Base-by-base conservation (phyloP, 23 tunicate species). In the Trididemnum miniatum region DNA sequence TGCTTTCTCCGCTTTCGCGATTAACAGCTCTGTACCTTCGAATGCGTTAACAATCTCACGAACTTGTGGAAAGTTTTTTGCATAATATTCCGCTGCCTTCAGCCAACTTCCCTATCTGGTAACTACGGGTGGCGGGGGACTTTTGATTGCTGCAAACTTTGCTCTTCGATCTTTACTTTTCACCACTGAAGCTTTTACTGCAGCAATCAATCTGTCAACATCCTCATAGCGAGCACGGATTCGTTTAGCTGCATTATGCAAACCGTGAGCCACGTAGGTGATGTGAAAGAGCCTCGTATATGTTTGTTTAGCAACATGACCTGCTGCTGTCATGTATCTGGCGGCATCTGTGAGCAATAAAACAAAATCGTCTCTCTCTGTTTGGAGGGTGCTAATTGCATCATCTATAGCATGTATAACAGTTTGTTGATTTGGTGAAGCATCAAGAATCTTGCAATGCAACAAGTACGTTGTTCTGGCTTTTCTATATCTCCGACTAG, bases 281-380 rank as follows among this genome's bases (percentile, higher is more conserved):
- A 77, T 77, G 67, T 77, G 67, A 77, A 77, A 77, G 25, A 77
- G 82, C 67, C 67, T 77, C 44, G 82, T 66, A 77, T 52, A 77
- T 31, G 67, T 77, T 52, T 77, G 66, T 77, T 77, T 77, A 77
- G 54, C 66, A 28, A 77, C 82, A 77, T 67, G 82, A 77, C 82
- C 82, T 77, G 82, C 82, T 77, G 82, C 82, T 52, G 82, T 77
- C 82, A 77, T 77, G 67, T 77, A 77, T 67, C 82, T 77, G 51
- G 82, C 67, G 30, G 82, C 82, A 77, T 77, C 82, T 77, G 82
- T 77, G 67, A 77, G 82, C 66, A 77, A 77, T 57, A 77, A 57
- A 57, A 77, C 67, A 77, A 77, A 77, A 77, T 77, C 54, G 67
- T 77, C 38, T 54, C 82, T 77, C 37, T 54, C 67, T 54, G 82